Conservation (phyloP, 2,113 vertebrate species). For the Cnemophilus loriae region DNA sequence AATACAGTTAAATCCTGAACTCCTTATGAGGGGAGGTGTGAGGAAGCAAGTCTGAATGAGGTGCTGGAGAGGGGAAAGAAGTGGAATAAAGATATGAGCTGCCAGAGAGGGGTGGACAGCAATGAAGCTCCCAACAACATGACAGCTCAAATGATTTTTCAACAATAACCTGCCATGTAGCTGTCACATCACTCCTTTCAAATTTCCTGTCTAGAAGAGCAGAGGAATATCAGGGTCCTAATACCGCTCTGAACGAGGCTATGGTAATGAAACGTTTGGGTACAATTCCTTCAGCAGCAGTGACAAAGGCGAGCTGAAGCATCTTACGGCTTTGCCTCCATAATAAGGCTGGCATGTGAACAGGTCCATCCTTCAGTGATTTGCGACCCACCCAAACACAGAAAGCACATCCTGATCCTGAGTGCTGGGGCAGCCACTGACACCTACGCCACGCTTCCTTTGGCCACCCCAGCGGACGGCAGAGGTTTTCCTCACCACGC, state of each 20-base stretch:
- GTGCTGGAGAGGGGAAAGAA: not conserved
- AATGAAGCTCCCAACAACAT: not conserved
- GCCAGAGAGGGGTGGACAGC: not conserved
- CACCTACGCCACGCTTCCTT: fast-evolving
- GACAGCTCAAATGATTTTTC: not conserved
- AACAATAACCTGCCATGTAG: not conserved
- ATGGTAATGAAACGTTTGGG: not conserved
- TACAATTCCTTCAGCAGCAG: not conserved
- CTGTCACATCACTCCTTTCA: not conserved
- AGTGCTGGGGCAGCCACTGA: not conserved
- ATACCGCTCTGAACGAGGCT: not conserved
- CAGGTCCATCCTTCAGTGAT: not conserved
- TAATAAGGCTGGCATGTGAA: not conserved
- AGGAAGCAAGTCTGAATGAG: not conserved
- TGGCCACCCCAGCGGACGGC: not conserved
- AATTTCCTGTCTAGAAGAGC: constrained; percentile 17
- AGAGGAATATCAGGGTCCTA: not conserved
- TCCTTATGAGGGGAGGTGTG: not conserved
- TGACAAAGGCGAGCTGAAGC: not conserved
- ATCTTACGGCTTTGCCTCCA: constrained; percentile 4
- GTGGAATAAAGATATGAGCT: not conserved
- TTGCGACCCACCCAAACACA: constrained; percentile 27
- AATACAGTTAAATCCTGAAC: constrained; percentile 1
- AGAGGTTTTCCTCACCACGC: fast-evolving
- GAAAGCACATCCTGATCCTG: not conserved